Conservation (phyloP, 2,888 invertebrate species). For the Drosophila pseudotakahashii region DNA sequence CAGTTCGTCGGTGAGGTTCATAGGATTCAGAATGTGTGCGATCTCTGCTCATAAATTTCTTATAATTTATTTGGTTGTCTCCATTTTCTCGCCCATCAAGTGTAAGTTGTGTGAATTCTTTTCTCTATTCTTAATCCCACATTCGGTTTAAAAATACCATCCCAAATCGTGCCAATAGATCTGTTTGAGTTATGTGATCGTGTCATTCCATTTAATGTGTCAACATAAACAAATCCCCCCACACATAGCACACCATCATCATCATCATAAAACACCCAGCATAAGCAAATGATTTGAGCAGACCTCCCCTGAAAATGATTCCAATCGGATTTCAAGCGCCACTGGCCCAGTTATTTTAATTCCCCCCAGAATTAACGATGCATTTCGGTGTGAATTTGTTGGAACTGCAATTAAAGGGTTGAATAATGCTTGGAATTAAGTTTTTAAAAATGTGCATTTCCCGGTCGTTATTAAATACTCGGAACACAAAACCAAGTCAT, state of each 20-base stretch:
- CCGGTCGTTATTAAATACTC: neutral
- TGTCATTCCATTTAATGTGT: constrained; percentile 40
- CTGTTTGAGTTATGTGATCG: constrained; percentile 45
- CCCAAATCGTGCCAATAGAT: constrained; percentile 33
- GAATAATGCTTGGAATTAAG: constrained; percentile 7
- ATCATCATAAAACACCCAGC: neutral
- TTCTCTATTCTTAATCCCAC: neutral
- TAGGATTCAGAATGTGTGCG: constrained; percentile 26
- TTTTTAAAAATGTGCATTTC: constrained; percentile 18
- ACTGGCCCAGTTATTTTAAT: constrained; percentile 79
- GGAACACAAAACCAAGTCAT: neutral
- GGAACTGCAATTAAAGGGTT: constrained; percentile 17
- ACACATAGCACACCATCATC: constrained; percentile 22
- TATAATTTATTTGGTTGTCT: neutral
- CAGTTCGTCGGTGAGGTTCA: constrained; percentile 32
- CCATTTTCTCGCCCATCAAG: neutral
- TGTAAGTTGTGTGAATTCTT: constrained; percentile 36
- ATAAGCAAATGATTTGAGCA: constrained; percentile 10
- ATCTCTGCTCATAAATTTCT: neutral
- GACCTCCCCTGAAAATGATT: constrained; percentile 11
- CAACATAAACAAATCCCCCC: constrained; percentile 54
- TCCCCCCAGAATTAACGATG: constrained; percentile 56
- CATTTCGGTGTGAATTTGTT: constrained; percentile 42
- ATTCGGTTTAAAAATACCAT: constrained; percentile 8
- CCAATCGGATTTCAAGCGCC: constrained; percentile 64